Conservation (phyloP, 1,140 invertebrate genomes). For the Drosophila bocki region DNA sequence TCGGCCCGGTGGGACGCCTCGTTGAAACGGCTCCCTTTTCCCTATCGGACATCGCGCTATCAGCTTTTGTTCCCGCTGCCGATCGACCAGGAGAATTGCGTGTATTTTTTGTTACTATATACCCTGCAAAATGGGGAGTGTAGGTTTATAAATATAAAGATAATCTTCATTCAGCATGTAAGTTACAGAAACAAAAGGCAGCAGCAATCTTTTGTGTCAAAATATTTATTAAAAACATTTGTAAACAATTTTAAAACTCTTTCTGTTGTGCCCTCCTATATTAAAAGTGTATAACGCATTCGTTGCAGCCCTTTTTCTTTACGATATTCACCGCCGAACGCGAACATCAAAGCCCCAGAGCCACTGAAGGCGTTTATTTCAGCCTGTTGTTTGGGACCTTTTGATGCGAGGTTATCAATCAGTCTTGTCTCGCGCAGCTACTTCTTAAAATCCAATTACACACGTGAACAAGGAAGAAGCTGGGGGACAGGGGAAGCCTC, state of each 20-base stretch:
- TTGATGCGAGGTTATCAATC: constrained; percentile 78
- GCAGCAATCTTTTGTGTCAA: not conserved
- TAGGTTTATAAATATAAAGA: too few species aligned
- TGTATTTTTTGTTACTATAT: constrained; percentile 7
- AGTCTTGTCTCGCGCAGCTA: constrained; percentile 64
- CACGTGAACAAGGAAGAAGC: constrained; percentile 47
- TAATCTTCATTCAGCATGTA: not conserved
- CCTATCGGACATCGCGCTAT: constrained; percentile 38
- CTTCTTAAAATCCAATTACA: constrained; percentile 83
- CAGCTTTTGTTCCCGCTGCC: constrained; percentile 32
- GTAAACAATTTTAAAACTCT: too few species aligned
- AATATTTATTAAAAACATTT: not conserved
- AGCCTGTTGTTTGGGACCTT: constrained; percentile 67
- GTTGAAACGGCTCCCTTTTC: constrained; percentile 31
- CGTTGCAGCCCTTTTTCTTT: not conserved
- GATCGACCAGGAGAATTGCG: constrained; percentile 31
- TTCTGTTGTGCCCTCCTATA: too few species aligned
- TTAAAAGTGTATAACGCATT: not conserved
- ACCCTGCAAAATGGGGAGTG: not conserved
- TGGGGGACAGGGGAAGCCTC: not conserved
- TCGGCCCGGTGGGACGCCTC: constrained; percentile 36
- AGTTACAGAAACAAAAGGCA: too few species aligned
- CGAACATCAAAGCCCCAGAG: constrained; percentile 63
- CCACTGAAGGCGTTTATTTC: constrained; percentile 72
- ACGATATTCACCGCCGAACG: constrained; percentile 41